Conservation (phyloP, 1,140 invertebrate genomes). For the Drosophila repleta region DNA sequence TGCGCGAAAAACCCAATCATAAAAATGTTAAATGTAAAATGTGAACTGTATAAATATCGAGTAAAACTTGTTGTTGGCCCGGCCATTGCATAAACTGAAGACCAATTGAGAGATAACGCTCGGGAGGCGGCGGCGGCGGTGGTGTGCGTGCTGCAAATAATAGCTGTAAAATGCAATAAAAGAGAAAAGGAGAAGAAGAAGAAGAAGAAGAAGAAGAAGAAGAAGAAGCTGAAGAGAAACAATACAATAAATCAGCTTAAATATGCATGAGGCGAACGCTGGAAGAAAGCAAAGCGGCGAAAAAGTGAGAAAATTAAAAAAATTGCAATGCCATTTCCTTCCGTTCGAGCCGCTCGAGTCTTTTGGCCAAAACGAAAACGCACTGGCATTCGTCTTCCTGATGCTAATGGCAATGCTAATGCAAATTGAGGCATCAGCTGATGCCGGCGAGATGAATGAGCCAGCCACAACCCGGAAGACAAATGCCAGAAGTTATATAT, state of each 20-base stretch:
- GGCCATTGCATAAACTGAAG: slow-evolving; percentile 60
- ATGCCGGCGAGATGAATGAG: background rate
- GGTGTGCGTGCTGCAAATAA: slow-evolving; percentile 71
- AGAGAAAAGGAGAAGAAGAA: slow-evolving; percentile 19
- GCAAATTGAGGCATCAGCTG: background rate
- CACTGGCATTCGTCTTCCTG: slow-evolving; percentile 68
- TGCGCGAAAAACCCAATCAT: slow-evolving; percentile 17
- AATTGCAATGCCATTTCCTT: slow-evolving; percentile 76
- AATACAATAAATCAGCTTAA: slow-evolving; percentile 77
- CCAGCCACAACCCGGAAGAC: background rate
- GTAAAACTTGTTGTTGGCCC: slow-evolving; percentile 34
- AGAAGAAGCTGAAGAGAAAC: background rate
- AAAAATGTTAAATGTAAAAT: slow-evolving; percentile 28
- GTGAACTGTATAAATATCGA: slow-evolving; percentile 33
- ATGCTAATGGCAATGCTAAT: slow-evolving; percentile 5
- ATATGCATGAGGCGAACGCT: slow-evolving; percentile 60
- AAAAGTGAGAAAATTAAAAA: slow-evolving; percentile 55
- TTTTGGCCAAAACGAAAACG: slow-evolving; percentile 33
- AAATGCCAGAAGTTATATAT: background rate
- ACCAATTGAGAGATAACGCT: slow-evolving; percentile 13
- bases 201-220: slow-evolving; percentile 28
- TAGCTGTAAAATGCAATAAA: slow-evolving; percentile 46
- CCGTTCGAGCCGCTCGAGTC: slow-evolving; percentile 53
- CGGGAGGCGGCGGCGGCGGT: slow-evolving; percentile 1
- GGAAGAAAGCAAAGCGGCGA: slow-evolving; percentile 18